Evolutionary conservation across 1,140 invertebrate species (phyloP).

Genomic region (Macrobrachium nipponense): DNA sequence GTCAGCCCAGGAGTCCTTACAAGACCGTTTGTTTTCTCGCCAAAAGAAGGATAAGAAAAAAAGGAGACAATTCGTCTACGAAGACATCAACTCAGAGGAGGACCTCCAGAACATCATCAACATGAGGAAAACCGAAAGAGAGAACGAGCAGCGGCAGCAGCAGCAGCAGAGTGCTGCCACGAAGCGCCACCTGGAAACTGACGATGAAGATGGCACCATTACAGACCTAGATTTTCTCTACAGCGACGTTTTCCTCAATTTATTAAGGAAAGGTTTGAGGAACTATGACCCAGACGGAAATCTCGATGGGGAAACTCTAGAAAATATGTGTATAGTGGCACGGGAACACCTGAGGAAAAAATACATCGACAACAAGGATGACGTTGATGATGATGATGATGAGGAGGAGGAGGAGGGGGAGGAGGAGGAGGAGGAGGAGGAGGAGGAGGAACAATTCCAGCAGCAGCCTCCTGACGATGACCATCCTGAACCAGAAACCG

Average conservation of each 20-base stretch:
- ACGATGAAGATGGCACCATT: background rate
- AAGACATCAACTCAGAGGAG: too few species aligned
- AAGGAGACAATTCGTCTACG: too few species aligned
- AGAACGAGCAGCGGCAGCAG: background rate
- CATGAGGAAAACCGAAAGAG: too few species aligned
- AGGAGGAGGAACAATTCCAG: background rate
- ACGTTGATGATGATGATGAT: background rate
- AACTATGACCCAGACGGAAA: background rate
- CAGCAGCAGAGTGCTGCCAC: background rate
- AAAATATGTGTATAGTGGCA: constrained; percentile 1
- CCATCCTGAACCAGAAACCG: too few species aligned
- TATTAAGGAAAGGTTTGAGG: background rate
- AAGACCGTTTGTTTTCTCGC: constrained; percentile 18
- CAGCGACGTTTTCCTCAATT: constrained; percentile 23
- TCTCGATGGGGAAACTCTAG: background rate
- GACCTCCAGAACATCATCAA: too few species aligned
- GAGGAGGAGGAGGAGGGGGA: background rate
- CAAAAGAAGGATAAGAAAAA: background rate
- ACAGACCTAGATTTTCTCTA: constrained; percentile 8
- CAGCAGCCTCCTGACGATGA: constrained; percentile 30
- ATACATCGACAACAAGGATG: background rate
- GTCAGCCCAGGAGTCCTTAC: constrained; percentile 2
- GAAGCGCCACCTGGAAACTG: background rate
- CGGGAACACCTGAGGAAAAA: background rate
- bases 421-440: background rate